Evolutionary conservation across 2,888 invertebrate species (phyloP).

Genomic region (Physocephala rufipes): DNA sequence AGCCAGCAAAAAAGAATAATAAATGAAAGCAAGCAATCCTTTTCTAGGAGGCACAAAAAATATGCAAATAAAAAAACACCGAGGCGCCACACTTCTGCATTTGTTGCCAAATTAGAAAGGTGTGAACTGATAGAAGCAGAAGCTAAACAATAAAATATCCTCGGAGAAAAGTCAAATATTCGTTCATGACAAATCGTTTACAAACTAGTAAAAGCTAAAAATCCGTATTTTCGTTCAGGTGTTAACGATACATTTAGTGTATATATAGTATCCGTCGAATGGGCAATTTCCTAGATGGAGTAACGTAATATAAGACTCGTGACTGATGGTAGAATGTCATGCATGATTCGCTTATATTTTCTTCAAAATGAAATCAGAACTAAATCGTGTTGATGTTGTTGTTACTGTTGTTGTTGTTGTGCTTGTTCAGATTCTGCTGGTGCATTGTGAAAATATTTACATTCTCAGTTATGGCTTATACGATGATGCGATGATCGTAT

Average conservation of each 20-base stretch:
- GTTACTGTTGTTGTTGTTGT: background rate
- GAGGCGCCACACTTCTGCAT: background rate
- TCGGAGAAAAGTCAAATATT: too few species aligned
- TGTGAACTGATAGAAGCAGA: background rate
- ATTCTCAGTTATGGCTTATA: constrained; percentile 31
- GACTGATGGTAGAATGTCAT: too few species aligned
- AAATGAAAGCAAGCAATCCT: background rate
- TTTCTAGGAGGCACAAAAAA: background rate
- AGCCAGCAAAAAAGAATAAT: background rate
- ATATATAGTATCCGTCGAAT: too few species aligned
- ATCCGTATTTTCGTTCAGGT: too few species aligned
- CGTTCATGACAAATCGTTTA: too few species aligned
- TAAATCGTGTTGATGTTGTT: background rate
- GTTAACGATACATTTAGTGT: too few species aligned
- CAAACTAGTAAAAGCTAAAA: too few species aligned
- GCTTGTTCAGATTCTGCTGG: background rate
- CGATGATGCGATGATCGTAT: background rate
- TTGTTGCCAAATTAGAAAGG: background rate
- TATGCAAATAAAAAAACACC: background rate
- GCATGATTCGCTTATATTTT: too few species aligned
- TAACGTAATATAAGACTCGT: too few species aligned
- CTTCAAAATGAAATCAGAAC: too few species aligned
- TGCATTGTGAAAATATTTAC: constrained; percentile 30
- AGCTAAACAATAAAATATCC: too few species aligned
- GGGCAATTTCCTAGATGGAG: too few species aligned